Evolutionary conservation across 1,140 invertebrate genomes (phyloP).

Genomic region (Drosophila mojavensis): DNA sequence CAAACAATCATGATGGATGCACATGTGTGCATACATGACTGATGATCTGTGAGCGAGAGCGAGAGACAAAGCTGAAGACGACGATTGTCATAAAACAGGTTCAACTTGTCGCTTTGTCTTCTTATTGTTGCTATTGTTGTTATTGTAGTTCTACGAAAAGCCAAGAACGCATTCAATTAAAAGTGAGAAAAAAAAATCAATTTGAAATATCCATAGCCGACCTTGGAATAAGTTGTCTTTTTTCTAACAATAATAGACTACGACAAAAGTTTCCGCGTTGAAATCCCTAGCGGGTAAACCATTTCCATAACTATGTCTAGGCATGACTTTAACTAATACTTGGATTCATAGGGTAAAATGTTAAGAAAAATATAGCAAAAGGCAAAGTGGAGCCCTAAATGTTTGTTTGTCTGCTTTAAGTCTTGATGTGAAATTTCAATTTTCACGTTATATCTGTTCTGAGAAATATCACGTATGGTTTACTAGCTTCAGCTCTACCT

Average conservation of each 20-base stretch:
- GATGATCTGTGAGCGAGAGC: slow-evolving; percentile 32
- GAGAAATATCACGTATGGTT: too few species aligned
- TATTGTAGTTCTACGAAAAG: background rate
- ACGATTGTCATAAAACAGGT: slow-evolving; percentile 4
- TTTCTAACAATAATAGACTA: background rate
- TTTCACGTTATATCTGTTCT: too few species aligned
- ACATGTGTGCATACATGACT: slow-evolving; percentile 14
- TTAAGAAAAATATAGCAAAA: too few species aligned
- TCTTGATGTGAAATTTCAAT: too few species aligned
- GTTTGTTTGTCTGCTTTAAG: too few species aligned
- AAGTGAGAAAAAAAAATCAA: background rate
- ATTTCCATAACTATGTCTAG: too few species aligned
- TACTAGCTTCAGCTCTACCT: too few species aligned
- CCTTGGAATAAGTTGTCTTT: background rate
- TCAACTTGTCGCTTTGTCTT: slow-evolving; percentile 3
- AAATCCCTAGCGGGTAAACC: background rate
- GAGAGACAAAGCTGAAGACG: background rate
- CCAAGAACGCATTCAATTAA: slow-evolving; percentile 5
- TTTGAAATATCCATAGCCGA: background rate
- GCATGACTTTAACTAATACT: too few species aligned
- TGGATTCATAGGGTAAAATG: too few species aligned
- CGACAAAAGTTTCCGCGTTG: background rate
- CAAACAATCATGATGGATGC: slow-evolving; percentile 65
- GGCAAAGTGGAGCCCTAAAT: too few species aligned
- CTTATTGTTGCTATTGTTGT: too few species aligned